A percentile compares a stretch with the other conserved stretches of the same genome.
Conservation (phyloP, 2,888 invertebrate species). For the Hartigia nigra region DNA sequence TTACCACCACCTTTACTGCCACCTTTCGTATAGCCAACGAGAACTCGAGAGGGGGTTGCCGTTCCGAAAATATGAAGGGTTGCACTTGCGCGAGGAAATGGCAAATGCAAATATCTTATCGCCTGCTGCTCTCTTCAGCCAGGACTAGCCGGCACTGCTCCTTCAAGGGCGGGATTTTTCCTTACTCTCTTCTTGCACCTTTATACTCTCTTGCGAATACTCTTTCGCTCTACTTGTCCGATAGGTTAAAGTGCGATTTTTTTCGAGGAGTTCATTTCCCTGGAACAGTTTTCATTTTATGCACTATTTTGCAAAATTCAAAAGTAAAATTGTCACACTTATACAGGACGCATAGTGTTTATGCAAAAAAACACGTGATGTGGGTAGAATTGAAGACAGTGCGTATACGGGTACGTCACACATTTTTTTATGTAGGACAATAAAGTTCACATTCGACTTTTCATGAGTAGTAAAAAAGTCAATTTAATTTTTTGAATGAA, state of each 20-base stretch:
- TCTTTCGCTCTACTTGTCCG: neutral
- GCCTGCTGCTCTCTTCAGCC: slow-evolving; percentile 1
- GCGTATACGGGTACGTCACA: too few relatives aligned
- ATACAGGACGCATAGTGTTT: too few relatives aligned
- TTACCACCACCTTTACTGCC: neutral
- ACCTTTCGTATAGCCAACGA: slow-evolving; percentile 7
- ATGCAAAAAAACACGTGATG: too few relatives aligned
- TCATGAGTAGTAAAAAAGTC: neutral
- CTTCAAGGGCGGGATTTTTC: neutral
- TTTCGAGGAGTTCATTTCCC: too few relatives aligned
- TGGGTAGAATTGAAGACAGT: too few relatives aligned
- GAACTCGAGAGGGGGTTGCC: slow-evolving; percentile 25
- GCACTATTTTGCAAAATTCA: neutral
- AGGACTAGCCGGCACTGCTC: neutral
- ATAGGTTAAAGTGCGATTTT: too few relatives aligned
- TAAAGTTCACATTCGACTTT: neutral
- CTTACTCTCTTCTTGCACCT: neutral
- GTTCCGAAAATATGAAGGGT: slow-evolving; percentile 17
- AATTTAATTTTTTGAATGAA: neutral
- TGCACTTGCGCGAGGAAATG: slow-evolving; percentile 17
- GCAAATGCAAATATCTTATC: slow-evolving; percentile 20
- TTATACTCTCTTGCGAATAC: neutral
- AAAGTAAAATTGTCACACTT: slow-evolving; percentile 40
- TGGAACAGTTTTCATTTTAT: too few relatives aligned
- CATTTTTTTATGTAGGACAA: too few relatives aligned